Base-by-base conservation (phyloP, 2,113 vertebrate species). In the Gymnocephalus cernua region DNA sequence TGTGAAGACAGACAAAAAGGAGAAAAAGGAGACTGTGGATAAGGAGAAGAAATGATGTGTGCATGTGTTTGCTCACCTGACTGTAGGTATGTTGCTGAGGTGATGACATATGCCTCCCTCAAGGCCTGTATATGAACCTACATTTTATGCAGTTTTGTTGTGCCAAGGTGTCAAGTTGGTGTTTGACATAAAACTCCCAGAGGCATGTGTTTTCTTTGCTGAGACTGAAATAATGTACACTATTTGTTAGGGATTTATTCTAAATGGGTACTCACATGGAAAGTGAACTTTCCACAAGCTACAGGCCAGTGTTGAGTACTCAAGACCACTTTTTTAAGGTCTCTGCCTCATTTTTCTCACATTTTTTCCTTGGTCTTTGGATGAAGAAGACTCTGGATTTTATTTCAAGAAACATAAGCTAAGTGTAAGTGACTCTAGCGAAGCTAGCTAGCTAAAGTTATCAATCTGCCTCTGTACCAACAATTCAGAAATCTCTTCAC, bases 31-130 rank as follows among this genome's bases (percentile, higher is more conserved):
- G 7, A 14, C 27, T 15, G 18, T 29, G 4, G 12, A 72, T 47
- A 35, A 8, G 29, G n/a, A 21, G 27, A 41, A 38, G 23, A 61
- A 35, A 38, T 18, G 13, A 29, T 44, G 48, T 25, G 35, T 71
- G 51, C 38, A 23, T 50, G 64, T 66, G 53, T 87, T 85, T 83
- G 48, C 80, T 85, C 59, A 79, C 72, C 80, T 80, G 79, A 84
- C 54, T 63, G 65, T 27, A 74, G 45, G 32, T 74, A 32, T 41
- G 38, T 48, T 38, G 57, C 27, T 14, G 27, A 74, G 70, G 73
- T 74, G 86, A 53, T 84, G 84, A 88, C 71, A 84, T 68, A 69
- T 21, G 29, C 51, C 72, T 86, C 59, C 47, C 4, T 77, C 27
- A 7, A 68, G 82, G 45, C 57, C 80, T 69, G 64, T 62, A 23